These are phyloP conservation scores for Clistopyga incitator DNA, from an alignment of 2,888 invertebrate species.

Conservation along the genomic window DNA sequence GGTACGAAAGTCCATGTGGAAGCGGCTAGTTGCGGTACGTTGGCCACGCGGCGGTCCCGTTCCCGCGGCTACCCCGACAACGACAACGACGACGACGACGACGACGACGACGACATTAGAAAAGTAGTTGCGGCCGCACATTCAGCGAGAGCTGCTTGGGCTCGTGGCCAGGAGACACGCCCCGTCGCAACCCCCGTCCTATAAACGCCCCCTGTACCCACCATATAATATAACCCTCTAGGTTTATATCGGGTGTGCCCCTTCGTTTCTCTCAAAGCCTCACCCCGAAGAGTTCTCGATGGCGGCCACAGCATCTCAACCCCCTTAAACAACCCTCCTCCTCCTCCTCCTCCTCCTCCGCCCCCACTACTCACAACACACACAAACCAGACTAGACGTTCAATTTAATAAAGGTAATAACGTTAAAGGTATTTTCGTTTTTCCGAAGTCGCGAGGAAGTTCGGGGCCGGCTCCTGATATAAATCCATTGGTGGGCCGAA, in stretches of 20 bases:
- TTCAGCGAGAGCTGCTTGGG: slow-evolving; percentile 53
- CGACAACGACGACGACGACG: too few species aligned
- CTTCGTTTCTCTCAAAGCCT: slow-evolving; percentile 35
- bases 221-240: slow-evolving; percentile 31
- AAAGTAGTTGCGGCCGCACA: slow-evolving; percentile 61
- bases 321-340: slow-evolving; percentile 17
- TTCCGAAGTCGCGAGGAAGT: slow-evolving; percentile 73
- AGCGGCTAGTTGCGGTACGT: slow-evolving; percentile 47
- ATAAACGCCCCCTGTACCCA: slow-evolving; percentile 45
- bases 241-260: neutral
- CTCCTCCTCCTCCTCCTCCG: too few species aligned
- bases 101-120: too few species aligned
- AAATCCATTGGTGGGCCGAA: slow-evolving; percentile 58
- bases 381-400: slow-evolving; percentile 74
- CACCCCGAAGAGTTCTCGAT: slow-evolving; percentile 55
- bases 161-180: slow-evolving; percentile 64
- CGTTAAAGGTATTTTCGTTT: slow-evolving; percentile 81
- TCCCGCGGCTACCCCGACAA: neutral
- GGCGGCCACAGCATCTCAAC: slow-evolving; percentile 36
- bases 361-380: neutral
- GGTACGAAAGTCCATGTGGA: slow-evolving; percentile 39
- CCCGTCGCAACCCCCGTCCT: slow-evolving; percentile 43
- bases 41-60: slow-evolving; percentile 38
- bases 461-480: slow-evolving; percentile 54
- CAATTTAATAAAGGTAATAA: slow-evolving; percentile 84